Evolutionary conservation across 2,888 invertebrate genomes (phyloP).

Genomic region (Heliconius aoede): DNA sequence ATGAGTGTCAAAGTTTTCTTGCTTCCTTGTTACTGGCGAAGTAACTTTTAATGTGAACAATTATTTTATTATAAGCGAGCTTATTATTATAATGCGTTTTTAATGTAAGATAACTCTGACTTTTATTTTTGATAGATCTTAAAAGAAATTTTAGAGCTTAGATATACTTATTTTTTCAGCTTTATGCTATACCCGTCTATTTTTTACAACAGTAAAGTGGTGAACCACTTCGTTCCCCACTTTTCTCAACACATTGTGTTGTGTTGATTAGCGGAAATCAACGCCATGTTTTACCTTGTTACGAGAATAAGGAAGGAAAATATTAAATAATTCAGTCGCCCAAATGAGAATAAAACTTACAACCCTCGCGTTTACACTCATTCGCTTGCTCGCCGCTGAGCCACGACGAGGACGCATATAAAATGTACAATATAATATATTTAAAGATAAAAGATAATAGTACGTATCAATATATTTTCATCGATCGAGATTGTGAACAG

Average conservation of each 20-base stretch:
- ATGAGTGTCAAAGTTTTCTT: conserved; percentile 26
- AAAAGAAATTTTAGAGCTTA: too few relatives aligned
- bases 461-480: conserved; percentile 1
- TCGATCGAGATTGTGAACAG: conserved; percentile 18
- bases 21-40: conserved; percentile 9
- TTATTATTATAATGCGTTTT: neutral
- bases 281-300: neutral
- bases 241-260: too few relatives aligned
- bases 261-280: neutral
- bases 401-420: too few relatives aligned
- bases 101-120: neutral
- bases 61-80: neutral
- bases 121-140: neutral
- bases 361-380: too few relatives aligned
- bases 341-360: too few relatives aligned
- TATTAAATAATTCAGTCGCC: too few relatives aligned
- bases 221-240: too few relatives aligned
- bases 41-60: conserved; percentile 22
- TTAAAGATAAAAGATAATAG: too few relatives aligned
- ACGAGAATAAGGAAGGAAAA: neutral
- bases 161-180: neutral
- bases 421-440: too few relatives aligned
- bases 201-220: too few relatives aligned
- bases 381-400: too few relatives aligned
- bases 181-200: neutral